phyloP scores from a whole-genome alignment of 2,113 vertebrate genomes.

The Empidonax alnorum region DNA sequence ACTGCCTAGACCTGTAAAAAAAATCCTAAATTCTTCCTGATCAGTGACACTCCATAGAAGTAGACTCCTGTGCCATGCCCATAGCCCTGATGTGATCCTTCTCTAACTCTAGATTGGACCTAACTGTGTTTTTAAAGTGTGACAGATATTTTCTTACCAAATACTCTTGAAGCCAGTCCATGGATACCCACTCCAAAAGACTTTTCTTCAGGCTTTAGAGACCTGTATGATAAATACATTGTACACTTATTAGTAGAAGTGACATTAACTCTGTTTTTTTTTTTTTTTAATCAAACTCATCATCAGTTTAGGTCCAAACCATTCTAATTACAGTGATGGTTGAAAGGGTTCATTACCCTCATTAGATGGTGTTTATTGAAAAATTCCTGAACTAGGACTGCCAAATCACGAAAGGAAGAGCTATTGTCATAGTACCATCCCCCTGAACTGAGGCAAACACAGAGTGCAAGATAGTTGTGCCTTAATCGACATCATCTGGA shows the following conservation, averaged over 20 bases:
- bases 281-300: background rate
- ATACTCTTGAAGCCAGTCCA: conserved; percentile 66
- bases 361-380: background rate
- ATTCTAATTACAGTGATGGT: background rate
- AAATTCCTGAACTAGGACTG: background rate
- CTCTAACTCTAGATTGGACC: background rate
- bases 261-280: background rate
- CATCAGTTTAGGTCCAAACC: background rate
- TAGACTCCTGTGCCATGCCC: background rate
- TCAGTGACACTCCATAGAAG: background rate
- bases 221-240: conserved; percentile 55
- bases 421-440: background rate
- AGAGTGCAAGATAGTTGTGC: background rate
- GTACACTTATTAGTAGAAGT: background rate
- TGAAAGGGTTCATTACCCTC: background rate
- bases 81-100: background rate
- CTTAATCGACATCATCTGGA: background rate
- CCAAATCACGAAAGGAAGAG: background rate
- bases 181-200: conserved; percentile 80
- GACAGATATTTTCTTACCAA: conserved; percentile 71
- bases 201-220: conserved; percentile 79
- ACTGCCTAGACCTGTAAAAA: background rate
- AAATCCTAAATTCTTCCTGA: background rate
- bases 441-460: rapidly evolving
- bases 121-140: background rate